Evolutionary conservation across 2,888 invertebrate genomes (phyloP), one percentile per base, ranked within the genome.

Genomic region (Polydrusus cervinus): DNA sequence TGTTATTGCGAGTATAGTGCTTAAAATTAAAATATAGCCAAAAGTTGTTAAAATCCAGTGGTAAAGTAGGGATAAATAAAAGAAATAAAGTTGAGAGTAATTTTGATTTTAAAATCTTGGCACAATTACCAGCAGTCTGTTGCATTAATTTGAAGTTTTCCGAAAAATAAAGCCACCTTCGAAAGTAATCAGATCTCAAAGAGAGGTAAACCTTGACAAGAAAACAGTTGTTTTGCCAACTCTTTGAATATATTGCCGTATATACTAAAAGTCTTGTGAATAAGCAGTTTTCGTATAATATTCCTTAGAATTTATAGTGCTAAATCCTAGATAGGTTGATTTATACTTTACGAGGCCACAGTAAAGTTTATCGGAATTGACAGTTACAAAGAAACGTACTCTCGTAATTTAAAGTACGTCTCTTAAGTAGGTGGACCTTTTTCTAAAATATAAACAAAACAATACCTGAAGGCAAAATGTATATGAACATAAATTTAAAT

Each of bases 351-450:
- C 68, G 71, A 71, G 67, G 40, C 66, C 66, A 60, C 71, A 75
- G 70, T 75, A 75, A 71, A 75, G 43, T 75, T 71, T 75, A 75
- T 75, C 71, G 71, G 55, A 71, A 70, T 65, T 64, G 75, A 75
- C 69, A 66, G 66, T 66, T 75, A 65, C 71, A 75, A 75, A 75
- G 74, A 71, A 75, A 71, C 66, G 65, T 57, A 61, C 49, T 49
- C 11, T 30, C 34, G 18, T 66, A 75, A 75, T 71, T 66, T 75
- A 66, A 66, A 75, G 70, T 66, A 69, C 61, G 47, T 74, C 62
- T 68, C 53, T 62, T 51, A 67, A 61, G 20, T 45, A 25, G 1
- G 34, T 1, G 34, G 10, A 8, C 1, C 8, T 6, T 34, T 34
- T 9, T 8, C 7, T 10, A 8, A 34, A 34, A 34, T 34, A 34